These are phyloP conservation scores for Bradysia coprophila DNA, from an alignment of 1,140 invertebrate genomes.

Conservation along the genomic window DNA sequence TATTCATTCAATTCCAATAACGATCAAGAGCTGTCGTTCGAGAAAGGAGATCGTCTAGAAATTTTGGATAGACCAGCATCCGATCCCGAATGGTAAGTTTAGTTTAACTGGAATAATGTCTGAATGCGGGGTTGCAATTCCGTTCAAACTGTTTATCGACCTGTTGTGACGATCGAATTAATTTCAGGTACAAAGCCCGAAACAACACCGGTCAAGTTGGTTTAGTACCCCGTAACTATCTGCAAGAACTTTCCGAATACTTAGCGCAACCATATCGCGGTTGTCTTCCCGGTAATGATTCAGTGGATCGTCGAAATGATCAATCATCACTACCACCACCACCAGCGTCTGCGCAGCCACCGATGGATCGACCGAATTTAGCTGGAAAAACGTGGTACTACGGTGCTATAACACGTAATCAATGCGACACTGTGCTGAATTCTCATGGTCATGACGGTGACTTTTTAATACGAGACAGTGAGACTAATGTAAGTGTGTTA, in stretches of 20 bases:
- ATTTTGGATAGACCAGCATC: constrained; percentile 86
- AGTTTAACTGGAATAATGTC: too few relatives aligned
- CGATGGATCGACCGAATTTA: constrained; percentile 44
- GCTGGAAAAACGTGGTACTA: constrained; percentile 89
- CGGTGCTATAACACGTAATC: constrained; percentile 81
- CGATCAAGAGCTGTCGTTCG: constrained; percentile 92
- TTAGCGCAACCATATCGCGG: constrained; percentile 62
- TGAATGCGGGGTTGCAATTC: too few relatives aligned
- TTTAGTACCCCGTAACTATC: constrained; percentile 91
- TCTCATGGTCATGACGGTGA: constrained; percentile 91
- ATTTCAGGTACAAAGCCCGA: constrained; percentile 56
- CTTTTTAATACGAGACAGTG: constrained; percentile 95
- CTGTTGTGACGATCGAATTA: too few relatives aligned
- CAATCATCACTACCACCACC: constrained; percentile 12
- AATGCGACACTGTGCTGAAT: constrained; percentile 88
- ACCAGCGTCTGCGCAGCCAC: constrained; percentile 10
- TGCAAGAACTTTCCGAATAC: constrained; percentile 78
- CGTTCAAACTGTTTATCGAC: too few relatives aligned
- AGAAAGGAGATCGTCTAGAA: constrained; percentile 87
- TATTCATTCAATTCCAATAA: constrained; percentile 91
- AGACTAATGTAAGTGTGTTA: constrained; percentile 81
- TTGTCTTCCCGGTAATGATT: constrained; percentile 25
- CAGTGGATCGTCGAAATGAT: constrained; percentile 23
- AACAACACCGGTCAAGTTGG: constrained; percentile 83
- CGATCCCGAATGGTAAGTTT: constrained; percentile 79